A percentile compares a stretch with the other conserved stretches of the same genome.
Evolutionary conservation across 1,140 invertebrate genomes (phyloP).

Genomic region (Dicyema japonicum): DNA sequence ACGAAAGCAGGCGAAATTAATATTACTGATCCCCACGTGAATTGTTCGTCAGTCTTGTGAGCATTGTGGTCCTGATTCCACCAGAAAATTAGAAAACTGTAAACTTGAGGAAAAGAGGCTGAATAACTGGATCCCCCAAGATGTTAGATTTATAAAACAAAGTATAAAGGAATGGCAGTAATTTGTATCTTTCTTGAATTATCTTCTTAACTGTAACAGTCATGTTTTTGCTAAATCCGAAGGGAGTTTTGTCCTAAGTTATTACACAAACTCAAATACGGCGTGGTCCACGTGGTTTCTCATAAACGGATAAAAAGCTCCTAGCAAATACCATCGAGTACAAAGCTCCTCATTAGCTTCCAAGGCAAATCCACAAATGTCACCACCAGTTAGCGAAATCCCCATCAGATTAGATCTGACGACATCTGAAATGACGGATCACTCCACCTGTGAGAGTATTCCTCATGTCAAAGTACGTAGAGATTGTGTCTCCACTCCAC

Average conservation of each 20-base stretch:
- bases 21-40: slow-evolving; percentile 38
- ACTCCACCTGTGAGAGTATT: no score
- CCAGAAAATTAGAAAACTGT: slow-evolving; percentile 19
- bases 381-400: slow-evolving; percentile 44
- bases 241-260: slow-evolving; percentile 12
- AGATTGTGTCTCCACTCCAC: no score
- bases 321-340: slow-evolving; percentile 25
- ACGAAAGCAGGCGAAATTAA: slow-evolving; percentile 35
- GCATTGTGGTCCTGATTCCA: slow-evolving; percentile 32
- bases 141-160: slow-evolving; percentile 37
- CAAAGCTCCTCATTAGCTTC: slow-evolving; percentile 33
- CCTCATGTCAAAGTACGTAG: no score
- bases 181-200: slow-evolving; percentile 31
- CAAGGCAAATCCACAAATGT: slow-evolving; percentile 53
- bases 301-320: slow-evolving; percentile 23
- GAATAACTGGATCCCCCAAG: slow-evolving; percentile 34
- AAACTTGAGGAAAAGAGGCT: no score
- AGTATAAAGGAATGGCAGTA: slow-evolving; percentile 47
- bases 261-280: no score
- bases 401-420: slow-evolving; percentile 19
- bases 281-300: slow-evolving; percentile 11
- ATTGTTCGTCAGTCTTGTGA: slow-evolving; percentile 38
- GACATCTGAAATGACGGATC: no score
- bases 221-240: slow-evolving; percentile 4
- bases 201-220: slow-evolving; percentile 5